Conservation (phyloP, 64 coral and sea anemone genomes). For the Pocillopora verrucosa region DNA sequence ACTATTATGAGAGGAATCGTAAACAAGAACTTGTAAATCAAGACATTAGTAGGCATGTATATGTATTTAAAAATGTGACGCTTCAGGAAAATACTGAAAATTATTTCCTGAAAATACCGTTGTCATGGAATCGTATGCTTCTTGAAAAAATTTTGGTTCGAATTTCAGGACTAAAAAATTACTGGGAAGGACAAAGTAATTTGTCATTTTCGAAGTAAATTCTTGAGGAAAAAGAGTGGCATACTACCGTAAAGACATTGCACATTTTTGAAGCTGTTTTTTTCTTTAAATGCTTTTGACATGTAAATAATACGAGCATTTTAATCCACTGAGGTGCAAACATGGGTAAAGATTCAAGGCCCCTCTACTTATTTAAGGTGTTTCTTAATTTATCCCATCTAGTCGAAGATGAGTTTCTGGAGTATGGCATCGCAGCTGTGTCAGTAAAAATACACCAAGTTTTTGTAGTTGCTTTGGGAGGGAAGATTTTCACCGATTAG, state of each 20-base stretch:
- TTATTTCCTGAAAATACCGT: slow-evolving; percentile 40
- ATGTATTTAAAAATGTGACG: slow-evolving; percentile 52
- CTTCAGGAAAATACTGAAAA: slow-evolving; percentile 17
- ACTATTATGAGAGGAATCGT: slow-evolving; percentile 16
- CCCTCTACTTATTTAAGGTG: not conserved
- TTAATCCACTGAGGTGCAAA: not conserved
- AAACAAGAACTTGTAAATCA: not conserved
- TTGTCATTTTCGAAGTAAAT: not conserved
- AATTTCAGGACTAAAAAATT: not conserved
- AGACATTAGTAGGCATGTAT: slow-evolving; percentile 34
- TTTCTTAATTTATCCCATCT: not conserved
- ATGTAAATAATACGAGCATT: slow-evolving; percentile 10
- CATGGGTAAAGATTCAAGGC: not conserved
- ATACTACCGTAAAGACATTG: not conserved
- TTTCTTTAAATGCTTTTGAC: not conserved
- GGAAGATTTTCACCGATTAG: slow-evolving; percentile 10
- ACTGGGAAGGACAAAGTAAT: not conserved
- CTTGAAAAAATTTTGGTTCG: not conserved
- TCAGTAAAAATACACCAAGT: not conserved
- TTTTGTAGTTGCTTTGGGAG: not conserved
- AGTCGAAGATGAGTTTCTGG: not conserved
- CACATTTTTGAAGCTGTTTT: not conserved
- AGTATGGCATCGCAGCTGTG: too few species aligned
- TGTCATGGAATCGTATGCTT: slow-evolving; percentile 31
- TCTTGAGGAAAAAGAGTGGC: not conserved